These are phyloP conservation scores for Rhyacichthys aspro DNA, from an alignment of 2,797 vertebrate species.

Conservation along the genomic window DNA sequence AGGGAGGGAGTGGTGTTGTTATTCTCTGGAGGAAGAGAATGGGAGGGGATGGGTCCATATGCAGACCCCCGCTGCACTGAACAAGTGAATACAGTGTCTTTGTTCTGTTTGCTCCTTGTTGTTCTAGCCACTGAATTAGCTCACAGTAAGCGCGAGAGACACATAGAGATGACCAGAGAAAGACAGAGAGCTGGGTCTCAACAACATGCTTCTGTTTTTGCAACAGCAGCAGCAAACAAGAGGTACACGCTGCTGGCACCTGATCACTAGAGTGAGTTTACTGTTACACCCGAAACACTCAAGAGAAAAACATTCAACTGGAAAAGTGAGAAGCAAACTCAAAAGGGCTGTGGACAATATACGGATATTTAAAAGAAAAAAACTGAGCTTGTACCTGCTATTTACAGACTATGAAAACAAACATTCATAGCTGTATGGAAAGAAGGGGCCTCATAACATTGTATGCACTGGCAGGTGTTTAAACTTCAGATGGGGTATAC, in stretches of 20 bases:
- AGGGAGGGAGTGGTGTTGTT: conserved; percentile 55
- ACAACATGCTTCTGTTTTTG: conserved; percentile 65
- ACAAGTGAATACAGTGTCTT: conserved; percentile 74
- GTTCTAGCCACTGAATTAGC: conserved; percentile 75
- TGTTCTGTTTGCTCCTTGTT: conserved; percentile 70
- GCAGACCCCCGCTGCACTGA: conserved; percentile 70
- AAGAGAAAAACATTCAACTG: conserved; percentile 27
- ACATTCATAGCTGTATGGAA: conserved; percentile 37
- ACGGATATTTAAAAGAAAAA: conserved; percentile 56
- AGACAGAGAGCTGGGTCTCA: conserved; percentile 35
- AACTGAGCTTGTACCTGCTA: conserved; percentile 43
- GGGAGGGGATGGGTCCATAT: conserved; percentile 65
- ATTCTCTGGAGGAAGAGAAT: conserved; percentile 70
- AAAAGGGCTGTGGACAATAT: conserved; percentile 62
- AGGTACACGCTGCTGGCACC: conserved; percentile 38
- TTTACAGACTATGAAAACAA: conserved; percentile 63
- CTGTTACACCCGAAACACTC: conserved; percentile 24
- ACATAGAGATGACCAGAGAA: conserved; percentile 1
- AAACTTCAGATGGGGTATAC: conserved; percentile 61
- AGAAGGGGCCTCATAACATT: conserved; percentile 45
- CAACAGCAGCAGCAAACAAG: conserved; percentile 27
- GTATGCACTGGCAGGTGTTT: conserved; percentile 65
- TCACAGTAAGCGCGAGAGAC: conserved; percentile 43
- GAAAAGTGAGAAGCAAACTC: conserved; percentile 34
- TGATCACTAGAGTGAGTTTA: conserved; percentile 47